phyloP scores from a whole-genome alignment of 1,140 invertebrate species.

The Apis dorsata region DNA sequence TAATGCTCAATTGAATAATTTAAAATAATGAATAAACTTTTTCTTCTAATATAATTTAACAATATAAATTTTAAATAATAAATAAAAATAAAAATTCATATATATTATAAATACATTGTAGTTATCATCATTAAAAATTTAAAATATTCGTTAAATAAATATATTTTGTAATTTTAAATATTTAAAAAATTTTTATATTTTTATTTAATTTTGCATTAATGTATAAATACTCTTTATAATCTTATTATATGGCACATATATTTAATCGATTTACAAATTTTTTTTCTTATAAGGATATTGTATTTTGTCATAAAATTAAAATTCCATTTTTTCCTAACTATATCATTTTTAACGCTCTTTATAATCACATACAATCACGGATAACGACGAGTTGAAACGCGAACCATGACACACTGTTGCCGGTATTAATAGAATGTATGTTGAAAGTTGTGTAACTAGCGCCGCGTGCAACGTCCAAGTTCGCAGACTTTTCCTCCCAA shows the following conservation, averaged over 20 bases:
- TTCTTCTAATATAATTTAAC: no score
- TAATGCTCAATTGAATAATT: no score
- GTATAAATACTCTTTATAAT: background rate
- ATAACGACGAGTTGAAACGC: background rate
- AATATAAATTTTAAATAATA: no score
- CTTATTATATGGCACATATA: no score
- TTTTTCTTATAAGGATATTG: background rate
- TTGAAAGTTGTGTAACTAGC: background rate
- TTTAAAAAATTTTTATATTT: background rate
- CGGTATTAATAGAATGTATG: constrained; percentile 18
- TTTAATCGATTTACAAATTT: background rate
- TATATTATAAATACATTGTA: no score
- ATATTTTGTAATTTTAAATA: background rate
- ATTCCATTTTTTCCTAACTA: background rate
- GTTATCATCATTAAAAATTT: background rate
- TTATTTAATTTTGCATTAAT: background rate
- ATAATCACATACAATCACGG: background rate
- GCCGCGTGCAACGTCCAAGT: background rate
- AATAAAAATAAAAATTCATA: no score
- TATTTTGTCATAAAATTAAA: background rate
- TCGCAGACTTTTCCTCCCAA: background rate
- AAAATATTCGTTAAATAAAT: background rate
- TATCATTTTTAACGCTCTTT: background rate
- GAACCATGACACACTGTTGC: background rate
- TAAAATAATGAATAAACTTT: no score